These are phyloP conservation scores for Escarpia spicata DNA, from an alignment of 2,888 invertebrate species.

Conservation along the genomic window DNA sequence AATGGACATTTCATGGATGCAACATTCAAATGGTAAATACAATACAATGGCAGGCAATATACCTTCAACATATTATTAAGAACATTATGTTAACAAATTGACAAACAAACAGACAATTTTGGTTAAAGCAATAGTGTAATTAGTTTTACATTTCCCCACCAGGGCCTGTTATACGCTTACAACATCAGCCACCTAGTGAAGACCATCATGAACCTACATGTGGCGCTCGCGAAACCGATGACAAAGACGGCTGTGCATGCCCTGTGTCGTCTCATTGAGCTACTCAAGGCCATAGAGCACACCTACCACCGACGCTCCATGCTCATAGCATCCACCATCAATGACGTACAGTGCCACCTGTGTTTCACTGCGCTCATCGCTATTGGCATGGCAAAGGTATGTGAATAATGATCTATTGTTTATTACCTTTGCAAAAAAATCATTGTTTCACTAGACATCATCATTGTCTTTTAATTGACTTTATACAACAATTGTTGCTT, in stretches of 20 bases:
- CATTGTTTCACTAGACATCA: neutral
- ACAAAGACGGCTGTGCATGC: conserved; percentile 79
- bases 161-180: conserved; percentile 78
- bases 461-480: neutral
- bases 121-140: neutral
- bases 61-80: too few species aligned
- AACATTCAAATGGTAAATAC: too few species aligned
- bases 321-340: conserved; percentile 77
- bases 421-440: neutral
- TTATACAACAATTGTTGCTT: neutral
- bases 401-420: conserved; percentile 29
- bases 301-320: conserved; percentile 77
- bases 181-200: conserved; percentile 72
- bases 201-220: conserved; percentile 76
- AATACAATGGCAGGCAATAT: too few species aligned
- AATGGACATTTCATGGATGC: too few species aligned
- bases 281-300: conserved; percentile 80
- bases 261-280: conserved; percentile 83
- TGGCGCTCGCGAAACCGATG: conserved; percentile 79
- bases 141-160: conserved; percentile 25
- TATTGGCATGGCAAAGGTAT: conserved; percentile 76
- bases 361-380: conserved; percentile 78
- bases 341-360: conserved; percentile 83
- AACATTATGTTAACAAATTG: too few species aligned
- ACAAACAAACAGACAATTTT: neutral